phyloP scores from a whole-genome alignment of 1,140 invertebrate genomes.

The Protaetia brevitarsis region DNA sequence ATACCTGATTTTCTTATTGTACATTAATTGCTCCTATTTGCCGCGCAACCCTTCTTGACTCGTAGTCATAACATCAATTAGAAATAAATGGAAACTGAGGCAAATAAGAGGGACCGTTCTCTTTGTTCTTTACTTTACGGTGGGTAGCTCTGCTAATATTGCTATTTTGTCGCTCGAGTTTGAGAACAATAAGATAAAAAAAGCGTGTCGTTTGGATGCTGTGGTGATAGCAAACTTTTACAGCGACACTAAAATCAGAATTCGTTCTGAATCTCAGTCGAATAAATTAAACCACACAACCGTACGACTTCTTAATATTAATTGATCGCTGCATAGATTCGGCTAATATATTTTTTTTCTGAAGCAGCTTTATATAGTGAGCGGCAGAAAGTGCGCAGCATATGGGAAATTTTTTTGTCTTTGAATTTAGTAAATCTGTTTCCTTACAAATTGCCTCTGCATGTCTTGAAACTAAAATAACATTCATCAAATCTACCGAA shows the following conservation, averaged over 20 bases:
- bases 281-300: slow-evolving; percentile 3
- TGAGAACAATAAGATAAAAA: background rate
- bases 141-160: background rate
- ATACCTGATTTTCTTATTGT: slow-evolving; percentile 9
- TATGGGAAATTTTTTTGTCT: no score
- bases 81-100: slow-evolving; percentile 9
- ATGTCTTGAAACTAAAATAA: no score
- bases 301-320: background rate
- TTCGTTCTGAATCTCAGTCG: background rate
- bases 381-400: no score
- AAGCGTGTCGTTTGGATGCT: background rate
- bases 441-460: no score
- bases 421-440: no score
- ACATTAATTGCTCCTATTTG: background rate
- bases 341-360: no score
- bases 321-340: no score
- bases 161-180: background rate
- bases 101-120: background rate
- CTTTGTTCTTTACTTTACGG: slow-evolving; percentile 5
- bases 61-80: slow-evolving; percentile 14
- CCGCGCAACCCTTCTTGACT: background rate
- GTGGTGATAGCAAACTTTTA: background rate
- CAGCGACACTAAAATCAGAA: background rate
- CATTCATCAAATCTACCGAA: no score
- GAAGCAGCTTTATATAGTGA: no score